Base-by-base conservation (phyloP, 2,888 invertebrate genomes). In the Pardosa pseudoannulata region DNA sequence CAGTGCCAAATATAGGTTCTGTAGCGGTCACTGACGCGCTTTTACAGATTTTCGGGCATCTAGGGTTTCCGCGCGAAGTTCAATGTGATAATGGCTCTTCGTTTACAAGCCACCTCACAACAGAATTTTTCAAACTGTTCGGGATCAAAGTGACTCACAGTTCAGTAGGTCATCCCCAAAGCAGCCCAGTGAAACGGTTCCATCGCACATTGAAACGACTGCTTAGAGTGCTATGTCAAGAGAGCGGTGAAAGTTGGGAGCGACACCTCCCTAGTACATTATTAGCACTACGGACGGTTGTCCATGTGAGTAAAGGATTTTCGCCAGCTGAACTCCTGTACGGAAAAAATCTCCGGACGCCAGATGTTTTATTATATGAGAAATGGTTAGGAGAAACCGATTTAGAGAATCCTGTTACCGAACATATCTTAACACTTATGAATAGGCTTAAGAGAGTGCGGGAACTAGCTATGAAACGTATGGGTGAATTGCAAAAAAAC, bases 371-470 rank as follows among this genome's bases (percentile, higher is more conserved):
- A n/a, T 5, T 81, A 1, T 81, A 36, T 32, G 68, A 81, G n/a
- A 50, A 81, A 9, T 74, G 56, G 36, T 5, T 29, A 11, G 39
- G 36, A 3, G 1, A 16, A 1, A 9, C 31, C 16, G 32, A 68
- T 5, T 50, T 36, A 31, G n/a, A 7, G 27, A 56, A n/a, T 19
- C 28, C 29, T 0, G 39, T 81, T 2, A 56, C 62, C 0, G 41
- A 81, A 36, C 68, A 70, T 32, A 46, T 74, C 1, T 81, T 56
- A 23, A 0, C 19, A 1, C 28, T 81, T 13, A 36, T 80, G 5
- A 81, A 81, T 56, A 16, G 50, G n/a, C 28, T 68, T n/a, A 81
- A 81, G 13, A 16, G 39, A 23, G 73, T 67, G 28, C 74, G 74
- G 36, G 81, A 81, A 16, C 5, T 68, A 11, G 68, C 41, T 9